A percentile compares a stretch with the other conserved stretches of the same genome.
These are phyloP conservation scores for Acanthochromis polyacanthus DNA, from an alignment of 2,113 vertebrate species.

Conservation along the genomic window DNA sequence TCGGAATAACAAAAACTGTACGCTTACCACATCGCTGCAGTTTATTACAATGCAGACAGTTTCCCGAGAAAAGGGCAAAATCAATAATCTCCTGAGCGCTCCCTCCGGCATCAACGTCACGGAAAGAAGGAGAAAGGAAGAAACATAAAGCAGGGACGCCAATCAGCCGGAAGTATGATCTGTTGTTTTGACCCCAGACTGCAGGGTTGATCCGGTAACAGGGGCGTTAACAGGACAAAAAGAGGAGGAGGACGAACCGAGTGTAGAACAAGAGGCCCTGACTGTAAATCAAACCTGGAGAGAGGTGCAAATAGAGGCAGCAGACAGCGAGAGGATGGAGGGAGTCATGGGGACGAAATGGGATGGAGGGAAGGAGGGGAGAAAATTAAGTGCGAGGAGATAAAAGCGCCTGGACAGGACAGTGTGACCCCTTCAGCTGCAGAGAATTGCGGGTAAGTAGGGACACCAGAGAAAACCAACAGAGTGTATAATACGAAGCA, in stretches of 20 bases:
- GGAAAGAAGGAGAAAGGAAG: neutral
- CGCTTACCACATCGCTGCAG: conserved; percentile 20
- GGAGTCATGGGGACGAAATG: conserved; percentile 19
- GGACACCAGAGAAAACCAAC: conserved; percentile 37
- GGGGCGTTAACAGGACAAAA: conserved; percentile 12
- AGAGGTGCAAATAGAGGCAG: conserved; percentile 10
- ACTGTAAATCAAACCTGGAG: conserved; percentile 21
- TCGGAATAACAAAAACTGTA: conserved; percentile 7
- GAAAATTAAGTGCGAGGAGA: conserved; percentile 41
- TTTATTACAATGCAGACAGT: neutral
- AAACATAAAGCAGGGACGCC: neutral
- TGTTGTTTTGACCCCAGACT: neutral
- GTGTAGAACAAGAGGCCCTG: neutral
- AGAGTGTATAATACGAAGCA: conserved; percentile 30
- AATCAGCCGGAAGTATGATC: neutral
- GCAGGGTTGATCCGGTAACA: neutral
- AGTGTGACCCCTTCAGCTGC: conserved; percentile 62
- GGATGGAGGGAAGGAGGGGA: conserved; percentile 1
- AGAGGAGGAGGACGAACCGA: neutral
- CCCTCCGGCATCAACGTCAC: too few relatives aligned
- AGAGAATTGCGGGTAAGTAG: conserved; percentile 58
- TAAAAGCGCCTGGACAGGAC: conserved; percentile 59
- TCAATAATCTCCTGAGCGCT: too few relatives aligned
- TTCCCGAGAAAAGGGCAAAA: too few relatives aligned
- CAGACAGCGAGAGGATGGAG: conserved; percentile 35